Evolutionary conservation across 2,113 vertebrate species (phyloP).

Genomic region (Holacanthus passer): DNA sequence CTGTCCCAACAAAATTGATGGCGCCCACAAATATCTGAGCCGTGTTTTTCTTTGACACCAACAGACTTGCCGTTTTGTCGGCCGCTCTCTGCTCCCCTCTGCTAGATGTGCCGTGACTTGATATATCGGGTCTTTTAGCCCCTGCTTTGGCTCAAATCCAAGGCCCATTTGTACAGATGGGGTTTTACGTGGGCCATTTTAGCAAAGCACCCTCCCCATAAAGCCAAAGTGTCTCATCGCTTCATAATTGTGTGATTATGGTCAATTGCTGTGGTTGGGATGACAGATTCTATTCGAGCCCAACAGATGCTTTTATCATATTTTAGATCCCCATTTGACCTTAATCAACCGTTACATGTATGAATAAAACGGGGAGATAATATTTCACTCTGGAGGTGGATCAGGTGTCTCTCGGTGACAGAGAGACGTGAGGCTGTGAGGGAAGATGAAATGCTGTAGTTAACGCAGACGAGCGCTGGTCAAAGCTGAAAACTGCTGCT

Average conservation of each 20-base stretch:
- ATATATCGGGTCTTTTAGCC: conserved; percentile 69
- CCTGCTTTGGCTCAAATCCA: conserved; percentile 73
- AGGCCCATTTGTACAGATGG: conserved; percentile 76
- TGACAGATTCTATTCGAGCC: conserved; percentile 61
- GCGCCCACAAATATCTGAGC: conserved; percentile 42
- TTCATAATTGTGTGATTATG: conserved; percentile 79
- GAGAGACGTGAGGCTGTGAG: conserved; percentile 1
- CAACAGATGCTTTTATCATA: conserved; percentile 75
- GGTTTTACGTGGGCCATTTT: conserved; percentile 76
- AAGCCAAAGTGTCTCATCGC: conserved; percentile 76
- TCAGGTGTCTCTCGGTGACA: conserved; percentile 41
- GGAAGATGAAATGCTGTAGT: conserved; percentile 4
- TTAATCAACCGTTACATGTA: conserved; percentile 71
- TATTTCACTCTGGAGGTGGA: conserved; percentile 53
- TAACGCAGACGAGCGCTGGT: conserved; percentile 6
- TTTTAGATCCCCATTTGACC: conserved; percentile 70
- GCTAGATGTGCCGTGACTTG: conserved; percentile 58
- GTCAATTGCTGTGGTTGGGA: conserved; percentile 70
- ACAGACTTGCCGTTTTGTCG: conserved; percentile 38
- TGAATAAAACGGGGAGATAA: conserved; percentile 54
- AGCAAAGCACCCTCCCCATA: conserved; percentile 75
- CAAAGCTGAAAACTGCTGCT: not conserved
- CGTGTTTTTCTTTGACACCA: conserved; percentile 50
- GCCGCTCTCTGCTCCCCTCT: conserved; percentile 28
- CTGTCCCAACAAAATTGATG: conserved; percentile 42